These are phyloP conservation scores for Pyrrhosoma nymphula DNA, from an alignment of 2,888 invertebrate species.

Conservation along the genomic window DNA sequence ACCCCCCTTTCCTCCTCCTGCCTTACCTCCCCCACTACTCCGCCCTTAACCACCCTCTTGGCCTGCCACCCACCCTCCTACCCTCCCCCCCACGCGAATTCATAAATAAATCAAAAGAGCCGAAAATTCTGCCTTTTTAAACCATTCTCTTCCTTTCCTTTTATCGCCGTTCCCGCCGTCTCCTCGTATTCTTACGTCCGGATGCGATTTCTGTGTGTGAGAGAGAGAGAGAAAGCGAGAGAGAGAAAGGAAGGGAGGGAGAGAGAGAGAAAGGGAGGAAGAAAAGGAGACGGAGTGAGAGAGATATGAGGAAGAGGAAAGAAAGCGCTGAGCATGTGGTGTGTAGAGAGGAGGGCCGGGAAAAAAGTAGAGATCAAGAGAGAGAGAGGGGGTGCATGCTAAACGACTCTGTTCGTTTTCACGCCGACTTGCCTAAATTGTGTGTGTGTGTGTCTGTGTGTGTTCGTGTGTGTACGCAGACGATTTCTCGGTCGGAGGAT, in stretches of 20 bases:
- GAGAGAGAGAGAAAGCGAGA: too few species aligned
- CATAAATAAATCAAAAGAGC: conserved; percentile 51
- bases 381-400: neutral
- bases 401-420: neutral
- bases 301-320: neutral
- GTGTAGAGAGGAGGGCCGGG: too few species aligned
- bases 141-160: neutral
- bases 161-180: neutral
- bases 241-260: neutral
- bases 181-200: neutral
- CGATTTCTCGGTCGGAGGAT: neutral
- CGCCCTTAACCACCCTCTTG: neutral
- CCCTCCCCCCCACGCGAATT: neutral
- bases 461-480: neutral
- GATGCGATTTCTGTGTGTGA: too few species aligned
- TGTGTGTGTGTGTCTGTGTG: too few species aligned
- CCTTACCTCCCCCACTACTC: neutral
- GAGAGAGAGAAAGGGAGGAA: neutral
- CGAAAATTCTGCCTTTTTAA: neutral
- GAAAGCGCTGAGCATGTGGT: neutral
- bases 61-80: neutral
- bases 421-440: neutral
- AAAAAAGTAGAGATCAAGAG: too few species aligned
- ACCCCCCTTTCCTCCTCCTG: too few species aligned
- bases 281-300: neutral